Percentiles rank a stretch among this genome's conserved stretches.
These are phyloP conservation scores for Platorchestia sp. DNA, from an alignment of 1,140 invertebrate genomes.

Conservation along the genomic window DNA sequence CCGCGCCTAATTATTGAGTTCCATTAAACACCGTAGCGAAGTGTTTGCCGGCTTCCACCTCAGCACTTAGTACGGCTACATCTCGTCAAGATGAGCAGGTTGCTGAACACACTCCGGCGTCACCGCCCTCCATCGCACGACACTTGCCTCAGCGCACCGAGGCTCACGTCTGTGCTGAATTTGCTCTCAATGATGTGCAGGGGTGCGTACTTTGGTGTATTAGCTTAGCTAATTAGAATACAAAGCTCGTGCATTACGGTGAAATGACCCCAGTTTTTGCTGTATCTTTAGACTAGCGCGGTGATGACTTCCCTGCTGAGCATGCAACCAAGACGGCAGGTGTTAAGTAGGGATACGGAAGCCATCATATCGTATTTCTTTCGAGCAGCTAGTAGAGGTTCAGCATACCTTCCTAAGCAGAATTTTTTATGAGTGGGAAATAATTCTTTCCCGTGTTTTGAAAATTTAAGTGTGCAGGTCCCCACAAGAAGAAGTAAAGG, in stretches of 20 bases:
- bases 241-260: neutral
- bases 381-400: neutral
- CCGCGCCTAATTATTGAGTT: slow-evolving; percentile 6
- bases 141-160: neutral
- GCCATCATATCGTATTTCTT: neutral
- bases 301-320: neutral
- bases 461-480: neutral
- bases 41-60: neutral
- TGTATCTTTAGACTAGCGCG: neutral
- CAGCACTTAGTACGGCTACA: neutral
- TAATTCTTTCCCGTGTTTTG: neutral
- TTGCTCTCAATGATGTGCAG: neutral
- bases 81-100: neutral
- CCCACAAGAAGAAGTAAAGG: neutral
- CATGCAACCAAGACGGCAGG: neutral
- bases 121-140: neutral
- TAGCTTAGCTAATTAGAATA: neutral
- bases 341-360: neutral
- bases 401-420: neutral
- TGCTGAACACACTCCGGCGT: neutral
- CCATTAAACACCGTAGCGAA: slow-evolving; percentile 4
- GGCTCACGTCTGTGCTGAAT: neutral
- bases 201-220: neutral
- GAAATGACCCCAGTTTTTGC: neutral
- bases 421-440: neutral